Percentiles rank a stretch among this genome's conserved stretches.
phyloP scores from a whole-genome alignment of 53 echinoderm and acorn worm species.

The Holothuria leucospilota region DNA sequence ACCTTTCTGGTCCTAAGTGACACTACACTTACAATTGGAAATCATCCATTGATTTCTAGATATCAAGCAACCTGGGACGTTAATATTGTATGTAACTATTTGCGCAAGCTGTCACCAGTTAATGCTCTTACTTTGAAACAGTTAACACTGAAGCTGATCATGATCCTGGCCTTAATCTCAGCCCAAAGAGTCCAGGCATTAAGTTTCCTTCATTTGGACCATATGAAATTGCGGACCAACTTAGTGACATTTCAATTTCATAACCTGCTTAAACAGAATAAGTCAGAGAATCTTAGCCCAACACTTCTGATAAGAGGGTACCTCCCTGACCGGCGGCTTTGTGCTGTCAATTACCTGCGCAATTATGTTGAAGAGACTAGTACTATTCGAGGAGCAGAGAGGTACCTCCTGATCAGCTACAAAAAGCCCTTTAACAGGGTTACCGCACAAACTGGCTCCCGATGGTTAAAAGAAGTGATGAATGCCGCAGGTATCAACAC shows the following conservation, averaged over 20 bases:
- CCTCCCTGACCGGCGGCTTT: conserved; percentile 4
- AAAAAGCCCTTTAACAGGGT: not conserved
- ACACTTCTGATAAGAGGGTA: not conserved
- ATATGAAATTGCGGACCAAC: not conserved
- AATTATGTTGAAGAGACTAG: not conserved
- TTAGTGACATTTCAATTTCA: not conserved
- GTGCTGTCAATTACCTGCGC: conserved; percentile 5
- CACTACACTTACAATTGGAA: conserved; percentile 2
- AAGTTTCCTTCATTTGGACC: not conserved
- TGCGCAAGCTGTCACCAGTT: conserved; percentile 1
- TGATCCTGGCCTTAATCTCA: not conserved
- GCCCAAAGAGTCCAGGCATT: conserved; percentile 2
- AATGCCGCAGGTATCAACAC: conserved; percentile 42
- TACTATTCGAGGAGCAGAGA: not conserved
- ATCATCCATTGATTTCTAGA: not conserved
- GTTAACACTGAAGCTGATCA: conserved; percentile 8
- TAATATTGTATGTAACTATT: not conserved
- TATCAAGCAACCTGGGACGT: not conserved
- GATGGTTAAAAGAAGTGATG: conserved; percentile 18
- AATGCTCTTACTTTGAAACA: not conserved
- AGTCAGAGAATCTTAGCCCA: conserved; percentile 9
- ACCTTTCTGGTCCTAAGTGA: conserved; percentile 3
- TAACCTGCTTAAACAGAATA: conserved; percentile 27
- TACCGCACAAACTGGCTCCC: not conserved
- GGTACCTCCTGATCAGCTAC: conserved; percentile 13